These are phyloP conservation scores for Oscheius onirici DNA, from an alignment of 2,888 invertebrate genomes.

Conservation along the genomic window DNA sequence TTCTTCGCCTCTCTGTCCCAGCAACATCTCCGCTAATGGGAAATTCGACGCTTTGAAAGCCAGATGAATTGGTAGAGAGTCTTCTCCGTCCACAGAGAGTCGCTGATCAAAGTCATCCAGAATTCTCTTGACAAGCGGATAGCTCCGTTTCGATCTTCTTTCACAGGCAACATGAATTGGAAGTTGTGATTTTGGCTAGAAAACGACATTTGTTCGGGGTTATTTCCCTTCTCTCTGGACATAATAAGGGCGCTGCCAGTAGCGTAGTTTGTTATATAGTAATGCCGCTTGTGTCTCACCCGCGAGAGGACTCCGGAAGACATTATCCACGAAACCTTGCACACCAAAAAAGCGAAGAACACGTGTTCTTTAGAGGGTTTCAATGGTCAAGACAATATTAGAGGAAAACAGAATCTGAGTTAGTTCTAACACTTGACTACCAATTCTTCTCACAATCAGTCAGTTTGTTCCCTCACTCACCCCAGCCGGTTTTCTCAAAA, in stretches of 20 bases:
- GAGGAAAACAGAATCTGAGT: too few species aligned
- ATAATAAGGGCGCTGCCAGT: neutral
- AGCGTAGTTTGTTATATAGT: constrained; percentile 20
- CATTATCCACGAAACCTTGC: neutral
- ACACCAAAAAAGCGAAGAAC: constrained; percentile 20
- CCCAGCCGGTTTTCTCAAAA: constrained; percentile 85
- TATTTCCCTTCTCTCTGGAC: neutral
- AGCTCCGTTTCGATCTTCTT: constrained; percentile 89
- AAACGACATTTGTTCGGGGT: constrained; percentile 39
- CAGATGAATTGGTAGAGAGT: constrained; percentile 64
- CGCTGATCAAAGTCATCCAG: constrained; percentile 87
- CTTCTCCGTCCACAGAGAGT: constrained; percentile 74
- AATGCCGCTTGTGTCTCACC: constrained; percentile 1
- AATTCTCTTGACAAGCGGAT: constrained; percentile 87
- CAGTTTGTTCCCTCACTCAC: constrained; percentile 39
- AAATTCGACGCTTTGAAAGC: constrained; percentile 83
- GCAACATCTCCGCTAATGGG: constrained; percentile 90
- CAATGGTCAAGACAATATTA: too few species aligned
- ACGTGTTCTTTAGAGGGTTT: neutral
- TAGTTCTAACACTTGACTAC: too few species aligned
- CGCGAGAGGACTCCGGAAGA: neutral
- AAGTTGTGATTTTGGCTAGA: constrained; percentile 89
- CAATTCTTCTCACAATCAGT: too few species aligned
- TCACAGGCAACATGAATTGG: constrained; percentile 94
- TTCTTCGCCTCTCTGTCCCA: constrained; percentile 84